These are phyloP conservation scores for Noctua janthina DNA, from an alignment of 2,888 invertebrate species.

Conservation along the genomic window DNA sequence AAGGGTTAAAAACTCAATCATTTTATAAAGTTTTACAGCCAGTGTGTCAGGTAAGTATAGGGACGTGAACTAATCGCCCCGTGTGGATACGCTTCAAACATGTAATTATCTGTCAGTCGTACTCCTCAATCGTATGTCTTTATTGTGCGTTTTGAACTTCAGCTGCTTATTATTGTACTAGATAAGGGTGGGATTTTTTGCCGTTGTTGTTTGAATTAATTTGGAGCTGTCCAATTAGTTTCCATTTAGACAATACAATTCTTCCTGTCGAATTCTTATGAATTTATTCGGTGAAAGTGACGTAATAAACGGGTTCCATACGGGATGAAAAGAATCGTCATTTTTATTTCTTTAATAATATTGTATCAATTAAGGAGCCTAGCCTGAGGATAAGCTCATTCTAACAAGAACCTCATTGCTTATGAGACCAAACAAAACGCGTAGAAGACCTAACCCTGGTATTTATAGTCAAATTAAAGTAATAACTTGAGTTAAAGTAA, in stretches of 20 bases:
- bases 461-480: too few species aligned
- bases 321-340: background rate
- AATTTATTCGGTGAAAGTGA: background rate
- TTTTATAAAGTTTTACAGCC: constrained; percentile 35
- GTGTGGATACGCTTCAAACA: constrained; percentile 67
- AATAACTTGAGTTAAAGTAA: too few species aligned
- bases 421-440: background rate
- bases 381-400: background rate
- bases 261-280: background rate
- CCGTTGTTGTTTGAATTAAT: background rate
- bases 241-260: background rate
- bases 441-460: background rate
- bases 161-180: constrained; percentile 36
- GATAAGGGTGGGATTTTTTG: constrained; percentile 2
- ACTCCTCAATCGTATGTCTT: constrained; percentile 67
- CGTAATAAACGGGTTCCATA: too few species aligned
- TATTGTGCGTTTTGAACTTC: constrained; percentile 46
- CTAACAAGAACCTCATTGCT: background rate
- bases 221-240: background rate
- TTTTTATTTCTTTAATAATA: background rate
- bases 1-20: background rate
- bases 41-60: constrained; percentile 35
- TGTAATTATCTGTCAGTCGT: constrained; percentile 71
- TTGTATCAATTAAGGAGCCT: background rate
- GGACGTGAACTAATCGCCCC: constrained; percentile 34